A percentile compares a stretch with the other conserved stretches of the same genome.
Evolutionary conservation across 2,113 vertebrate species (phyloP).

Genomic region (Paradisaea rubra): DNA sequence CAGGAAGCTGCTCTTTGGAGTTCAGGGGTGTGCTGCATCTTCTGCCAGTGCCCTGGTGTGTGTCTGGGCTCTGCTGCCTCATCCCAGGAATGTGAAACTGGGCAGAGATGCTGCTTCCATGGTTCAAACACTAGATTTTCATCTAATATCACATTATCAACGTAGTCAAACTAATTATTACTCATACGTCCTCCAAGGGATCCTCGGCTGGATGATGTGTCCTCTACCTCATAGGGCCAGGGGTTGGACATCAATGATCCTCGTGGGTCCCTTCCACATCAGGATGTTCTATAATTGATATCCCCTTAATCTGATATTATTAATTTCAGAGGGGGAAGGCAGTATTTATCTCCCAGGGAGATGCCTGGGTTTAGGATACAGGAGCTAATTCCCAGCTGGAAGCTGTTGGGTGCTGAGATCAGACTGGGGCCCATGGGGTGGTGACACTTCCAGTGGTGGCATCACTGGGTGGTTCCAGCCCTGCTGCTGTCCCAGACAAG

Average conservation of each 20-base stretch:
- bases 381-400: neutral
- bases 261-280: neutral
- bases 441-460: neutral
- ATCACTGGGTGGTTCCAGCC: neutral
- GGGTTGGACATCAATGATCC: neutral
- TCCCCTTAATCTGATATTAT: neutral
- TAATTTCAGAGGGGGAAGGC: neutral
- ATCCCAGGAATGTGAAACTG: neutral
- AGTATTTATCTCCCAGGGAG: neutral
- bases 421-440: rapidly evolving
- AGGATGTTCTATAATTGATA: neutral
- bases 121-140: neutral
- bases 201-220: rapidly evolving
- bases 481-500: neutral
- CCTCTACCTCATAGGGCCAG: rapidly evolving
- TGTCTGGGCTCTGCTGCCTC: neutral
- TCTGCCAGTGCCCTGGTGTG: neutral
- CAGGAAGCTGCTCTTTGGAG: neutral
- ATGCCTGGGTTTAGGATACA: neutral
- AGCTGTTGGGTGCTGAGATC: neutral
- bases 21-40: neutral
- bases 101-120: neutral
- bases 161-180: neutral
- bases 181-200: neutral
- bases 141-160: neutral